A percentile compares a stretch with the other conserved stretches of the same genome.
phyloP scores from a whole-genome alignment of 2,113 vertebrate species.

The Orycteropus afer region DNA sequence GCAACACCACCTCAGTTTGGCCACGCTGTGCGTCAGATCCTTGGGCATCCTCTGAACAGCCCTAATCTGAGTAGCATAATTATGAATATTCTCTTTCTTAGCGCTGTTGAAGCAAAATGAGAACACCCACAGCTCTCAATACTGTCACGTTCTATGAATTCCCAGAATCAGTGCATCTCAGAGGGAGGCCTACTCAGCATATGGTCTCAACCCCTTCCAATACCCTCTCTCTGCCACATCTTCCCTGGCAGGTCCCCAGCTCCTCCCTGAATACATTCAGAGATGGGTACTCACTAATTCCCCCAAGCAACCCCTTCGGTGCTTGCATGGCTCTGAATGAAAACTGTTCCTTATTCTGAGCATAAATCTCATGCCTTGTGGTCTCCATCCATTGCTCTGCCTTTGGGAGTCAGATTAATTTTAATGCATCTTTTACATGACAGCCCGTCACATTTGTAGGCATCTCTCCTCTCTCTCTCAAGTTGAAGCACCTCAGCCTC shows the following conservation, averaged over 20 bases:
- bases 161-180: neutral
- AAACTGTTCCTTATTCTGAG: neutral
- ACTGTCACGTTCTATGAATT: neutral
- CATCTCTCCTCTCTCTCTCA: neutral
- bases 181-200: neutral
- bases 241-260: neutral
- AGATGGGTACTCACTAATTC: no score
- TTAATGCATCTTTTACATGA: neutral
- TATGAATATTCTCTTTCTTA: neutral
- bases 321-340: neutral
- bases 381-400: neutral
- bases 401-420: neutral
- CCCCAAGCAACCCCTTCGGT: neutral
- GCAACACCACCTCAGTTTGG: neutral
- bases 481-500: neutral
- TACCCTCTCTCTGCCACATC: neutral
- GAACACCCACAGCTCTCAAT: neutral
- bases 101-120: neutral
- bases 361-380: neutral
- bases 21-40: neutral
- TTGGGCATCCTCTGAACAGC: neutral
- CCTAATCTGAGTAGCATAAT: neutral
- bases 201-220: neutral
- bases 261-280: fast-evolving
- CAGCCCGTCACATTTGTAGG: neutral